Evolutionary conservation across 2,113 vertebrate genomes (phyloP), one percentile per base, ranked within the genome.

Genomic region (Picathartes gymnocephalus): DNA sequence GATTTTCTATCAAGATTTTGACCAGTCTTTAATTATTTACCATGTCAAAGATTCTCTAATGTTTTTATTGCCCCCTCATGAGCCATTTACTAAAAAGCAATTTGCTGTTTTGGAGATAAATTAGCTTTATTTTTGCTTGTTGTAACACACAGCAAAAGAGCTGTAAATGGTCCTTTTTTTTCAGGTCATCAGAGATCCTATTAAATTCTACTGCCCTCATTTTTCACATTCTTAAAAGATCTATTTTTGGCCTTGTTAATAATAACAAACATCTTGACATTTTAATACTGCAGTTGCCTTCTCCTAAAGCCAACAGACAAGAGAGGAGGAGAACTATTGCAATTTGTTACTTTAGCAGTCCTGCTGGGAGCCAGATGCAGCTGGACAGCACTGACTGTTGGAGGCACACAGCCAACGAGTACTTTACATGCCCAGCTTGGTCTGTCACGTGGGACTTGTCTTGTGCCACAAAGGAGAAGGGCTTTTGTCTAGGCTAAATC

Each of bases 21-120:
- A 96, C 95, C 95, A 92, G 88, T 91, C 88, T 94, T 97, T 96
- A 97, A 97, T 97, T 98, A 97, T 97, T 98, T 97, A 97, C 66
- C 35, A 95, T 73, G 78, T 96, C 96, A 97, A 94, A 96, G 81
- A 96, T 97, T 92, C 61, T 95, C 86, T 97, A 89, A 94, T 94
- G 79, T 95, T 97, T 98, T 98, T 96, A 97, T 97, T 96, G 82
- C 35, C 95, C 97, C 84, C 96, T 88, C 66, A 81, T 96, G 97
- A 51, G 70, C 91, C 76, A 90, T 97, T 97, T 97, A 44, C 95
- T 97, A 81, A 97, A 96, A 97, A 97, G 80, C 73, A 96, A 97
- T 96, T 96, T 97, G 92, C 93, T 97, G 53, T 83, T 97, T 96
- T 93, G 31, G 62, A 97, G 88, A 97, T 97, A 96, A 98, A 97